Conservation (phyloP, 2,113 vertebrate genomes). For the Verasper variegatus region DNA sequence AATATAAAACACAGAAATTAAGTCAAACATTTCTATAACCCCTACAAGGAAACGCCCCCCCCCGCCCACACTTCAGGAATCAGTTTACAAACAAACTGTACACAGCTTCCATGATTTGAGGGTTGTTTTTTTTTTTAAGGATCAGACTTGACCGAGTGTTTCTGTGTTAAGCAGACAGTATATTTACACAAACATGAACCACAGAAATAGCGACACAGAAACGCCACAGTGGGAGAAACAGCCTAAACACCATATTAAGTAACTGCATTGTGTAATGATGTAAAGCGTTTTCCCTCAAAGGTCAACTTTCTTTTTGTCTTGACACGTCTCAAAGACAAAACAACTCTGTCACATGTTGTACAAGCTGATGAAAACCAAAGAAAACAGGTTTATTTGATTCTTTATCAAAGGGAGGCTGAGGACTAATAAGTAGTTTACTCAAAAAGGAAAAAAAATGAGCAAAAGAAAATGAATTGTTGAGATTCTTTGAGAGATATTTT, state of each 20-base stretch:
- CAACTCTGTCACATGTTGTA: neutral
- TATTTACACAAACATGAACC: slow-evolving; percentile 77
- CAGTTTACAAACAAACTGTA: slow-evolving; percentile 68
- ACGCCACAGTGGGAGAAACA: slow-evolving; percentile 47
- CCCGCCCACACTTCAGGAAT: slow-evolving; percentile 60
- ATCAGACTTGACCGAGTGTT: slow-evolving; percentile 62
- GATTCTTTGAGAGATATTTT: neutral
- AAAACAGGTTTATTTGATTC: neutral
- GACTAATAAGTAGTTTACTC: no score
- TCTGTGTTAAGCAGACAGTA: slow-evolving; percentile 75
- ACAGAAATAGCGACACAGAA: slow-evolving; percentile 68
- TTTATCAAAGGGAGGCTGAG: neutral
- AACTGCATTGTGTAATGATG: neutral
- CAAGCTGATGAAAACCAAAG: neutral
- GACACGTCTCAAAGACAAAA: slow-evolving; percentile 4
- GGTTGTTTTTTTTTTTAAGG: slow-evolving; percentile 21
- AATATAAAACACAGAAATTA: slow-evolving; percentile 88
- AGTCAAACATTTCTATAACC: slow-evolving; percentile 81
- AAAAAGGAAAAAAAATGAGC: no score
- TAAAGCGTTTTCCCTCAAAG: neutral
- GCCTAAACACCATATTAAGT: neutral
- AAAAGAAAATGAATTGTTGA: no score
- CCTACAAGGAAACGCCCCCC: slow-evolving; percentile 64
- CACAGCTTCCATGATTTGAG: slow-evolving; percentile 62
- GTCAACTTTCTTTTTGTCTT: neutral